These are phyloP conservation scores for Lucifuga dentata DNA, from an alignment of 2,113 vertebrate genomes.

Conservation along the genomic window DNA sequence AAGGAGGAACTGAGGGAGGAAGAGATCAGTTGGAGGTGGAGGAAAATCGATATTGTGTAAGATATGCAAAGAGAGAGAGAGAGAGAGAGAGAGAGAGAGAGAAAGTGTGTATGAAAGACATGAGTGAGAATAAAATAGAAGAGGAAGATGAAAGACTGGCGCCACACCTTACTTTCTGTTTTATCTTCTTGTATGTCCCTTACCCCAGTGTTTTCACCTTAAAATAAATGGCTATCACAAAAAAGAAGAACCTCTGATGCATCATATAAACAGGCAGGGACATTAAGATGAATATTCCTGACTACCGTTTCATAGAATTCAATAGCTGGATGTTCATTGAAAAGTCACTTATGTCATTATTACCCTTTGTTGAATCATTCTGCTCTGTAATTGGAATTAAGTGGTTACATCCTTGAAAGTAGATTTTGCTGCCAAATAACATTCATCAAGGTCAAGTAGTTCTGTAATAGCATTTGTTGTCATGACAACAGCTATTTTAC, in stretches of 20 bases:
- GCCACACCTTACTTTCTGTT: no score
- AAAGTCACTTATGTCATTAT: slow-evolving; percentile 1
- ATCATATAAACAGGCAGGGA: no score
- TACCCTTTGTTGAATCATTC: not conserved
- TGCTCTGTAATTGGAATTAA: slow-evolving; percentile 18
- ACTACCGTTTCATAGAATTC: not conserved
- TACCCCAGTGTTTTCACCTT: no score
- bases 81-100: not conserved
- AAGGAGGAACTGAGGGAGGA: slow-evolving; percentile 35
- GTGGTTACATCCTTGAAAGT: slow-evolving; percentile 38
- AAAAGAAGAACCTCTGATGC: no score
- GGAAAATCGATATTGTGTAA: slow-evolving; percentile 3
- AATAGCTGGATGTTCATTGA: no score
- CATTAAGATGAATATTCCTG: not conserved
- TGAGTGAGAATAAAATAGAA: not conserved
- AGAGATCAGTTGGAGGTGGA: slow-evolving; percentile 27
- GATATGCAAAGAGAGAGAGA: slow-evolving; percentile 20
- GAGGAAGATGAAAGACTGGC: not conserved
- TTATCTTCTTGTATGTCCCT: no score
- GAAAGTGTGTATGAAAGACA: not conserved
- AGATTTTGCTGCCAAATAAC: slow-evolving; percentile 4
- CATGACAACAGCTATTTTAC: slow-evolving; percentile 36
- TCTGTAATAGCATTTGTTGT: slow-evolving; percentile 41
- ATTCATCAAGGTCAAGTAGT: not conserved
- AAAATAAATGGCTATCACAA: no score